Evolutionary conservation across 2,888 invertebrate genomes (phyloP), one percentile per base, ranked within the genome.

Genomic region (Loripinus fragilis): DNA sequence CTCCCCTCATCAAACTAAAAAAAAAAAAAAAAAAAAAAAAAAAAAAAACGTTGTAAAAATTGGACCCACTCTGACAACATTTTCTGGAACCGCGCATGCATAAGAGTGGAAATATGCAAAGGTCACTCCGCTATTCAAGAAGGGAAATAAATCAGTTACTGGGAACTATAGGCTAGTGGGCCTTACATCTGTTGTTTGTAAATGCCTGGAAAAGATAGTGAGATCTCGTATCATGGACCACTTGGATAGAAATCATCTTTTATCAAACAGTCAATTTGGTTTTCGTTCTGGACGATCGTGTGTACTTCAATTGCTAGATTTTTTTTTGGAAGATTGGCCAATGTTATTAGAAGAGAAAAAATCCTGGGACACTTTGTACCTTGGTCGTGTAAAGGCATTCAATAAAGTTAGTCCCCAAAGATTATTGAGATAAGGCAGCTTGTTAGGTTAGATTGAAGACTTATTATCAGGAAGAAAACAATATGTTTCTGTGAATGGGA

Each of bases 251-350:
- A 76, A 71, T 38, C 25, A 71, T 7, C 25, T 75, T 30, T 25
- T 75, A n/a, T 60, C 75, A 12, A 65, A 75, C 41, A 42, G 41
- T 5, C 76, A 72, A 55, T 68, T 52, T 68, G 76, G 76, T 8
- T 77, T 77, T 68, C n/a, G n/a, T n/a, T n/a, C n/a, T 10, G 45
- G 52, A 23, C 7, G 76, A 33, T 74, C 74, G 52, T 78, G 74
- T 67, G 73, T 45, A 23, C 33, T 66, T 5, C 78, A 74, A 66
- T 30, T 76, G 17, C n/a, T 69, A 15, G 30, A 78, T 48, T n/a
- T n/a, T n/a, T 48, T 73, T 25, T 41, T 78, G 23, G 70, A 78
- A 35, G 78, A 78, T 8, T 78, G 78, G 78, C 30, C 78, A 52
- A 33, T 45, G 20, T 74, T 17, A 41, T 30, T 78, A 20, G 69